A percentile compares a stretch with the other conserved stretches of the same genome.
These are phyloP conservation scores for Sturnira hondurensis DNA, from an alignment of 2,113 vertebrate species.

Conservation along the genomic window DNA sequence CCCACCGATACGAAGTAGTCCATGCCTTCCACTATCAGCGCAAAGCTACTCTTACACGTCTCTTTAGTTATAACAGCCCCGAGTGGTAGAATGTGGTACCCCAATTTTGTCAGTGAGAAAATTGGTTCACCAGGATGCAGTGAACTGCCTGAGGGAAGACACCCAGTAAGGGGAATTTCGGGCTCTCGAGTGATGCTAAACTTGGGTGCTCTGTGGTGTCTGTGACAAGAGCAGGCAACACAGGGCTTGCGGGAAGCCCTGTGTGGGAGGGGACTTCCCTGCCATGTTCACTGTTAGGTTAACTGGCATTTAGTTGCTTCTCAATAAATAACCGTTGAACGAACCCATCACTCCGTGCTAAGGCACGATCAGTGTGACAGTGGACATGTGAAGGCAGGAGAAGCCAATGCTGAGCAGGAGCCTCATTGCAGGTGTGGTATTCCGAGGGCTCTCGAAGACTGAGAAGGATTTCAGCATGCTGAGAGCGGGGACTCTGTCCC, in stretches of 20 bases:
- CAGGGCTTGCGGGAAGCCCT: background rate
- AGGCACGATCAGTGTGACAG: rapidly evolving
- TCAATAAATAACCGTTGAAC: background rate
- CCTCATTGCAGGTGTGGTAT: background rate
- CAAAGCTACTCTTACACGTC: background rate
- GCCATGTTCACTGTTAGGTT: background rate
- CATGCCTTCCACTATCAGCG: background rate
- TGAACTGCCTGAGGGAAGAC: background rate
- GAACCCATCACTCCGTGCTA: background rate
- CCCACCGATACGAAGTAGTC: background rate
- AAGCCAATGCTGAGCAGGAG: background rate
- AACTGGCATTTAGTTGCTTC: background rate
- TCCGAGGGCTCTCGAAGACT: background rate
- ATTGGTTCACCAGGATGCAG: background rate
- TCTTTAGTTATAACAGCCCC: background rate
- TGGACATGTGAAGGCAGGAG: background rate
- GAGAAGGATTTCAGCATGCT: background rate
- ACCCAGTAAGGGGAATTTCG: background rate
- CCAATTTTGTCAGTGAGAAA: background rate
- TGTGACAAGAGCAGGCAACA: background rate
- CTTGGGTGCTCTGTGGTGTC: background rate
- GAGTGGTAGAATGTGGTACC: background rate
- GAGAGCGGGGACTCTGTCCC: background rate
- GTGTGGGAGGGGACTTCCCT: background rate
- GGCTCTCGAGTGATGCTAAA: background rate